Evolutionary conservation across 2,113 vertebrate species (phyloP).

Genomic region (Sardina pilchardus): DNA sequence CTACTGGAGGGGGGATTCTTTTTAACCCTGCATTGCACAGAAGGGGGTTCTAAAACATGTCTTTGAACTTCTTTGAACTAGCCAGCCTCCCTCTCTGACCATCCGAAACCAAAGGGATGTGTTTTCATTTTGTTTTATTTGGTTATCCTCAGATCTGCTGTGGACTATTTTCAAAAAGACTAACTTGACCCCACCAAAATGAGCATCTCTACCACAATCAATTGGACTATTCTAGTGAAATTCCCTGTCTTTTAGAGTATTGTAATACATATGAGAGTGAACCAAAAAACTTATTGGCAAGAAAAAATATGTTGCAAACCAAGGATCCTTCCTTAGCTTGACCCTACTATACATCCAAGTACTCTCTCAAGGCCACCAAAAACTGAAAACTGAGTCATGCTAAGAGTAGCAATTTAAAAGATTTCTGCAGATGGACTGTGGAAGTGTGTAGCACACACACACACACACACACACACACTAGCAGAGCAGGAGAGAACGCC

Average conservation of each 20-base stretch:
- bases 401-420: not conserved
- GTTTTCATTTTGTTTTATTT: constrained; percentile 58
- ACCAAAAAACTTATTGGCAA: not conserved
- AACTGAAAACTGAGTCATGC: not conserved
- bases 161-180: constrained; percentile 76
- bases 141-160: constrained; percentile 80
- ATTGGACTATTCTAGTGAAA: not conserved
- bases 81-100: constrained; percentile 55
- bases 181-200: constrained; percentile 30
- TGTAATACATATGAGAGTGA: not conserved
- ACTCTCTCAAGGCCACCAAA: not conserved
- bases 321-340: not conserved
- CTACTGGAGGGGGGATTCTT: constrained; percentile 23
- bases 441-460: not conserved
- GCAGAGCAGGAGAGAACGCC: not conserved
- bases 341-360: not conserved
- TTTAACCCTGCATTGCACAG: constrained; percentile 51
- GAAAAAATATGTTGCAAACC: not conserved
- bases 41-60: constrained; percentile 52
- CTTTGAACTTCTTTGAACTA: constrained; percentile 67
- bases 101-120: constrained; percentile 70
- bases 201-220: not conserved
- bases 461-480: not conserved
- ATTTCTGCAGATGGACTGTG: not conserved
- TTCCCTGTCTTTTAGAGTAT: not conserved